These are phyloP conservation scores for Pithys albifrons DNA, from an alignment of 2,113 vertebrate genomes.

Conservation along the genomic window DNA sequence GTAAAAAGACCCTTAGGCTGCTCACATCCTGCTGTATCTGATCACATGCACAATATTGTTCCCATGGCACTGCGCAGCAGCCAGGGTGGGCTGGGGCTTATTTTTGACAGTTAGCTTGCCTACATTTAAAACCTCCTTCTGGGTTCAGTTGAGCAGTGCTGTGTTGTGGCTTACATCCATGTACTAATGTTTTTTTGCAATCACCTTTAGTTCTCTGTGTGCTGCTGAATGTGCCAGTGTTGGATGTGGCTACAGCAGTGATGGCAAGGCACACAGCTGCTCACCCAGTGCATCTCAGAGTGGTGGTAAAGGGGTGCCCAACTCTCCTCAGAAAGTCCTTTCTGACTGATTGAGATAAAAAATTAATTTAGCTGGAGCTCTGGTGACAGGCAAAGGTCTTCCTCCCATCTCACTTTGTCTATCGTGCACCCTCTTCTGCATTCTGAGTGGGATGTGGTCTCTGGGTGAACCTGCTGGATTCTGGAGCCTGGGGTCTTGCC, in stretches of 20 bases:
- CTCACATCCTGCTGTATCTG: constrained; percentile 42
- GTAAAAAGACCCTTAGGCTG: constrained; percentile 36
- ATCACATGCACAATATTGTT: not conserved
- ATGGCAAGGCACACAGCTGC: not conserved
- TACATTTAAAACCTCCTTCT: not conserved
- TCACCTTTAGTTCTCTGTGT: not conserved
- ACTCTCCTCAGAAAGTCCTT: not conserved
- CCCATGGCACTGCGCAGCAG: not conserved
- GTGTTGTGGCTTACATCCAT: not conserved
- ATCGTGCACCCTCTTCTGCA: not conserved
- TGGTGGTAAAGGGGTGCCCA: not conserved
- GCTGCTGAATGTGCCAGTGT: not conserved
- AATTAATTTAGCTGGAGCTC: not conserved
- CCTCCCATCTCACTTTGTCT: not conserved
- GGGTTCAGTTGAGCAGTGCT: not conserved
- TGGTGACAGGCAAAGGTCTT: not conserved
- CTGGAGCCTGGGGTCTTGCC: not conserved
- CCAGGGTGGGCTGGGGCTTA: not conserved
- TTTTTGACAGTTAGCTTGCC: constrained; percentile 26
- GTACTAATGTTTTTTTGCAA: not conserved
- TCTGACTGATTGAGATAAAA: not conserved
- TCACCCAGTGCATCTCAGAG: not conserved
- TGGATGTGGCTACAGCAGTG: not conserved
- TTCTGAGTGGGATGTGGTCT: not conserved
- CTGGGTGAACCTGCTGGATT: not conserved